phyloP scores from a whole-genome alignment of 2,113 vertebrate genomes.

The Gambusia affinis region DNA sequence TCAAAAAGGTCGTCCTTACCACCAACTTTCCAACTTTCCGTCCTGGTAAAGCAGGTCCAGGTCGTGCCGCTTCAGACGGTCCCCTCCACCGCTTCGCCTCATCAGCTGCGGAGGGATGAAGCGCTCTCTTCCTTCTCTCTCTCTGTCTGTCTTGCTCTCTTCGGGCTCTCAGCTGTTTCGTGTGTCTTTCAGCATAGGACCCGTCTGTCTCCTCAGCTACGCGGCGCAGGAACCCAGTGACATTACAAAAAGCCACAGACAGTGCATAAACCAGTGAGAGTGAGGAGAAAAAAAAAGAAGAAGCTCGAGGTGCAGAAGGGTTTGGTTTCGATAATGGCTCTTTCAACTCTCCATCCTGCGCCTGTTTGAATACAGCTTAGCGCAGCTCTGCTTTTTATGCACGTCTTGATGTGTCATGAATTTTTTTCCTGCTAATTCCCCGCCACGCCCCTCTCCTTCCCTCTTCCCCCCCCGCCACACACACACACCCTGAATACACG shows the following conservation, averaged over 20 bases:
- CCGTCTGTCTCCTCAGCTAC: not conserved
- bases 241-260: slow-evolving; percentile 8
- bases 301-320: not conserved
- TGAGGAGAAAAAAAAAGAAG: not conserved
- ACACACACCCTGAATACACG: no score
- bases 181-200: not conserved
- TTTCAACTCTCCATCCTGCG: not conserved
- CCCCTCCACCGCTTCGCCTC: slow-evolving; percentile 14
- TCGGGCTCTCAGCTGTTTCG: not conserved
- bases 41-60: not conserved
- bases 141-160: no score
- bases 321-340: not conserved
- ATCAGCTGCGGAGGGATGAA: slow-evolving; percentile 14
- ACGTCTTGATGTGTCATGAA: not conserved
- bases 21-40: not conserved
- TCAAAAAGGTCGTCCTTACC: slow-evolving; percentile 13
- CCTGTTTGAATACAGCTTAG: not conserved
- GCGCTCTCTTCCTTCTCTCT: slow-evolving; percentile 10
- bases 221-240: slow-evolving; percentile 3
- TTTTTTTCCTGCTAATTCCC: not conserved
- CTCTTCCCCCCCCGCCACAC: no score
- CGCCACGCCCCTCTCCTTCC: no score
- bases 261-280: not conserved
- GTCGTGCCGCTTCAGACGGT: not conserved
- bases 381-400: not conserved